A percentile compares a stretch with the other conserved stretches of the same genome.
phyloP scores from a whole-genome alignment of 1,140 invertebrate genomes.

The Aporrectodea caliginosa region DNA sequence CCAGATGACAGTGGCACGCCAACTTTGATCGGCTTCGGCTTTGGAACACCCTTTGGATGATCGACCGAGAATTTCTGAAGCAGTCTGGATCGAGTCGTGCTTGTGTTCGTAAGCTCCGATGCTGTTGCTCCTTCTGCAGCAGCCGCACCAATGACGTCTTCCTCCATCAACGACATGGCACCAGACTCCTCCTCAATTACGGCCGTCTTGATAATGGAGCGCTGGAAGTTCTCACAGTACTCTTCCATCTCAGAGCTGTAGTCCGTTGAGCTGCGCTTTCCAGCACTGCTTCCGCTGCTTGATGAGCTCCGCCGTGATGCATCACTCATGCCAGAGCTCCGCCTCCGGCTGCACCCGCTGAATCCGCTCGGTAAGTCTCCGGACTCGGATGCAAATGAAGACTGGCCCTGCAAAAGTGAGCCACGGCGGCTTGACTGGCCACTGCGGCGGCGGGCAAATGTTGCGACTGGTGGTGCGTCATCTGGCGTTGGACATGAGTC shows the following conservation, averaged over 20 bases:
- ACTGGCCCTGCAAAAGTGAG: background rate
- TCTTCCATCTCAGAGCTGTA: conserved; percentile 22
- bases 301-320: background rate
- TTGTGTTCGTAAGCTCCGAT: background rate
- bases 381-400: background rate
- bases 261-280: conserved; percentile 13
- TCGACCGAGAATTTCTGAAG: background rate
- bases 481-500: background rate
- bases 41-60: background rate
- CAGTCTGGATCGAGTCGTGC: background rate
- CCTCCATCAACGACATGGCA: background rate
- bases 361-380: background rate
- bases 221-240: conserved; percentile 14
- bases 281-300: conserved; percentile 10
- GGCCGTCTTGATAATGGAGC: conserved; percentile 6
- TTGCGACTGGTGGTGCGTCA: background rate
- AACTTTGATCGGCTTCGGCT: conserved; percentile 8
- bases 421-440: background rate
- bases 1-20: background rate
- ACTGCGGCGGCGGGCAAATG: background rate
- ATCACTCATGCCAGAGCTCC: conserved; percentile 20
- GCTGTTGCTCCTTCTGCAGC: background rate
- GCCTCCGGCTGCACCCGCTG: background rate
- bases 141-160: background rate
- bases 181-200: conserved; percentile 18